A percentile compares a stretch with the other conserved stretches of the same genome.
phyloP scores from a whole-genome alignment of 2,113 vertebrate genomes.

The Hylia prasina region DNA sequence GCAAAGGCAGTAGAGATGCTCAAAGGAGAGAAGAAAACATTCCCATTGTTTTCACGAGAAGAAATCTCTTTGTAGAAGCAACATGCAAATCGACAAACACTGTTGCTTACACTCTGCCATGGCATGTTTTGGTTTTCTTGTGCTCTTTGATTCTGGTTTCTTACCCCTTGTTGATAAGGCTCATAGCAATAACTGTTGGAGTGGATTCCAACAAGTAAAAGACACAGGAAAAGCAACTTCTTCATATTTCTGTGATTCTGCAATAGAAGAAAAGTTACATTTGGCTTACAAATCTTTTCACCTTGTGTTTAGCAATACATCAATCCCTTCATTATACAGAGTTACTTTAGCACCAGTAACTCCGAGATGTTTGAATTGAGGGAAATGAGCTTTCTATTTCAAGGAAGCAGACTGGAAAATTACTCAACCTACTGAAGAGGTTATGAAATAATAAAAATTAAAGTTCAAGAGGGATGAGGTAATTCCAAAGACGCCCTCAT shows the following conservation, averaged over 20 bases:
- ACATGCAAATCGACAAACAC: conserved; percentile 70
- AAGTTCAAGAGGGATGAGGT: conserved; percentile 17
- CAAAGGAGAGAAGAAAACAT: conserved; percentile 81
- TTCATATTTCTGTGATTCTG: conserved; percentile 65
- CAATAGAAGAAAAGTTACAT: conserved; percentile 22
- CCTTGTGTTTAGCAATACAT: not conserved
- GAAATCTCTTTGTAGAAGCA: conserved; percentile 77
- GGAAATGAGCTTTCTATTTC: conserved; percentile 23
- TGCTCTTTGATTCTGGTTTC: not conserved
- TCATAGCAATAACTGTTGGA: conserved; percentile 45
- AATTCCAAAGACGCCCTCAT: not conserved
- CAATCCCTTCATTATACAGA: not conserved
- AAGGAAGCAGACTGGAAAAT: not conserved
- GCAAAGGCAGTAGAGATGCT: conserved; percentile 79
- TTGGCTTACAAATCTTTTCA: not conserved
- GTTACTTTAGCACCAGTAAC: not conserved
- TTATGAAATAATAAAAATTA: conserved; percentile 36
- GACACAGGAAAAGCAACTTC: conserved; percentile 8
- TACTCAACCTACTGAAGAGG: not conserved
- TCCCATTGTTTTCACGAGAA: conserved; percentile 24
- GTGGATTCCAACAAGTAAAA: conserved; percentile 55
- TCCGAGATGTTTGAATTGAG: not conserved
- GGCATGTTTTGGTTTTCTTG: not conserved
- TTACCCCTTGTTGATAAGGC: not conserved
- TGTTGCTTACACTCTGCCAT: not conserved